Evolutionary conservation across 2,888 invertebrate genomes (phyloP).

Genomic region (Clostera curtula): DNA sequence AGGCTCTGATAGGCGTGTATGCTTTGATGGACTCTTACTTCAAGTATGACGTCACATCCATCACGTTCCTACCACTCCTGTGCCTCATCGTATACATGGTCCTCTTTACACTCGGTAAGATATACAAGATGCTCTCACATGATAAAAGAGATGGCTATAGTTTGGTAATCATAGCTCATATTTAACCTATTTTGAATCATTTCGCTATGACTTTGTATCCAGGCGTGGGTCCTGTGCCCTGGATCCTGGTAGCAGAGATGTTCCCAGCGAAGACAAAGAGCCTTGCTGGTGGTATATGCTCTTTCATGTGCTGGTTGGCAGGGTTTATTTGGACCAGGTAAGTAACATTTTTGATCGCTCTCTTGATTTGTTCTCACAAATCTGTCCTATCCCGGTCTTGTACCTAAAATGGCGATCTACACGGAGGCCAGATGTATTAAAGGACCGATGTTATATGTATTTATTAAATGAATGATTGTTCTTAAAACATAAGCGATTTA

Average conservation of each 20-base stretch:
- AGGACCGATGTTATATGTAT: no score
- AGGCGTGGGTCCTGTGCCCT: constrained; percentile 85
- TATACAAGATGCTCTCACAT: neutral
- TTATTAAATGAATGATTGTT: no score
- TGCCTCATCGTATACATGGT: constrained; percentile 64
- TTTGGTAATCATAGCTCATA: neutral
- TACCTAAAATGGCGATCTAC: no score
- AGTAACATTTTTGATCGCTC: constrained; percentile 17
- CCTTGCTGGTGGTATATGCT: constrained; percentile 82
- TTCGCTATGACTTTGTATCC: no score
- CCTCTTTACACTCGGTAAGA: constrained; percentile 58
- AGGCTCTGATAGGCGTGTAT: constrained; percentile 60
- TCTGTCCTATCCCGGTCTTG: no score
- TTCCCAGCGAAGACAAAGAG: constrained; percentile 87
- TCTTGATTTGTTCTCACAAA: no score
- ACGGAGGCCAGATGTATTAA: no score
- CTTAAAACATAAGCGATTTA: no score
- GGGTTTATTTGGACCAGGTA: constrained; percentile 85
- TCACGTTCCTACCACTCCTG: constrained; percentile 55
- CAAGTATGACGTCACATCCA: constrained; percentile 45
- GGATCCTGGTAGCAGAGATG: constrained; percentile 89
- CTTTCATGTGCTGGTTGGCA: constrained; percentile 84
- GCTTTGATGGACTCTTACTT: constrained; percentile 56
- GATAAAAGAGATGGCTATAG: neutral
- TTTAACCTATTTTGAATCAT: neutral